These are phyloP conservation scores for Agrotis puta DNA, from an alignment of 2,888 invertebrate genomes.

Conservation along the genomic window DNA sequence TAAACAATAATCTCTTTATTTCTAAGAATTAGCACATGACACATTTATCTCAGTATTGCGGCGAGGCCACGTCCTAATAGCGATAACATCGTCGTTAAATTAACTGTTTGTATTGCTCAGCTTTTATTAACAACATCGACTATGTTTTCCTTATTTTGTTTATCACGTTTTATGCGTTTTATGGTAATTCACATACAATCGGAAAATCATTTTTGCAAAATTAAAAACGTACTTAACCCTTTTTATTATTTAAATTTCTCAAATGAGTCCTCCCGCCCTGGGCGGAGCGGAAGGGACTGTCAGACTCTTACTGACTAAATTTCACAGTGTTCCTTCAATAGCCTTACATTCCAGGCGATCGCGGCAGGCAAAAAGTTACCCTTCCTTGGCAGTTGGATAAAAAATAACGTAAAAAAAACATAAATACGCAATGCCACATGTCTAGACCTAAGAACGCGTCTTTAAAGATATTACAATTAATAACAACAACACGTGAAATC, in stretches of 20 bases:
- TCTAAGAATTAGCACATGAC: constrained; percentile 12
- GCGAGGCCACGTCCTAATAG: constrained; percentile 27
- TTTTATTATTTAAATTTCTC: too few species aligned
- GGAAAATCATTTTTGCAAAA: not conserved
- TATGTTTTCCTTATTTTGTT: constrained; percentile 39
- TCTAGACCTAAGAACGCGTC: not conserved
- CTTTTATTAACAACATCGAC: constrained; percentile 6
- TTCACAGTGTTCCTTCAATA: too few species aligned
- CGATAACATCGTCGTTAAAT: constrained; percentile 34
- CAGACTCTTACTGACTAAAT: too few species aligned
- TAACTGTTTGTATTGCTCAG: constrained; percentile 19
- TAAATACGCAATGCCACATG: not conserved
- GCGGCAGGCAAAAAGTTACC: too few species aligned
- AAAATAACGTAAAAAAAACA: too few species aligned
- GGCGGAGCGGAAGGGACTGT: too few species aligned
- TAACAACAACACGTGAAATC: constrained; percentile 30
- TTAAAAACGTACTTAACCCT: not conserved
- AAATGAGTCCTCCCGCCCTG: too few species aligned
- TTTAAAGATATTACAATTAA: not conserved
- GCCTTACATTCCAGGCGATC: too few species aligned
- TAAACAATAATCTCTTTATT: constrained; percentile 13
- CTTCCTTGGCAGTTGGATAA: too few species aligned
- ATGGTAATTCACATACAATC: too few species aligned
- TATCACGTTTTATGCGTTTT: not conserved
- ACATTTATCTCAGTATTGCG: constrained; percentile 34